Percentiles rank a stretch among this genome's conserved stretches.
Evolutionary conservation across 1,140 invertebrate species (phyloP).

Genomic region (Heliothis virescens): DNA sequence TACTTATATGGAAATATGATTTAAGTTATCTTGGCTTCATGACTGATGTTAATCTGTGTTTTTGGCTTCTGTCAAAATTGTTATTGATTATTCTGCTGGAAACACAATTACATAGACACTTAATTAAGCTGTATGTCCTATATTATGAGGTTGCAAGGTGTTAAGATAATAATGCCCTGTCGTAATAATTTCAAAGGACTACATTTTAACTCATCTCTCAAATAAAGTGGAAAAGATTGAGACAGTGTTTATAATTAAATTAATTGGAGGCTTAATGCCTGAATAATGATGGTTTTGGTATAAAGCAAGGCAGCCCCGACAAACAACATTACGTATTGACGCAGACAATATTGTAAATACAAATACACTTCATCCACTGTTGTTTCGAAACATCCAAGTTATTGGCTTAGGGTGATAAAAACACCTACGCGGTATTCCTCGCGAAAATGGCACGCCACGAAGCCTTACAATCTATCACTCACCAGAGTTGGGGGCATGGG

Average conservation of each 20-base stretch:
- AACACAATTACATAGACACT: neutral
- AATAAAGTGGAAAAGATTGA: neutral
- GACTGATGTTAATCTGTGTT: neutral
- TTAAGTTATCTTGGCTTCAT: neutral
- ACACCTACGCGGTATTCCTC: conserved; percentile 62
- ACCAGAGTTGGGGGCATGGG: conserved; percentile 83
- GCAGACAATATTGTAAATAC: conserved; percentile 44
- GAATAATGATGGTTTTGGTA: conserved; percentile 2
- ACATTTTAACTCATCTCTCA: neutral
- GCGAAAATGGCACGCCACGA: conserved; percentile 76
- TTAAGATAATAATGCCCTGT: neutral
- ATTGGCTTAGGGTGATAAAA: conserved; percentile 59
- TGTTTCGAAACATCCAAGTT: conserved; percentile 54
- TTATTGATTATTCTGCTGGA: conserved; percentile 15
- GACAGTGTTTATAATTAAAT: conserved; percentile 30
- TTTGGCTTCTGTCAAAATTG: neutral
- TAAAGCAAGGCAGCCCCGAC: neutral
- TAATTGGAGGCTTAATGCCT: conserved; percentile 4
- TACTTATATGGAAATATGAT: too few relatives aligned
- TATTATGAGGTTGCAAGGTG: neutral
- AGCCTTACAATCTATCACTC: conserved; percentile 83
- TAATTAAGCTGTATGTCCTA: neutral
- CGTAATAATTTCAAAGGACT: too few relatives aligned
- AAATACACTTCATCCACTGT: conserved; percentile 38
- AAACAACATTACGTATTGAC: conserved; percentile 21